phyloP scores from a whole-genome alignment of 2,888 invertebrate species.

The Cenopis cana region DNA sequence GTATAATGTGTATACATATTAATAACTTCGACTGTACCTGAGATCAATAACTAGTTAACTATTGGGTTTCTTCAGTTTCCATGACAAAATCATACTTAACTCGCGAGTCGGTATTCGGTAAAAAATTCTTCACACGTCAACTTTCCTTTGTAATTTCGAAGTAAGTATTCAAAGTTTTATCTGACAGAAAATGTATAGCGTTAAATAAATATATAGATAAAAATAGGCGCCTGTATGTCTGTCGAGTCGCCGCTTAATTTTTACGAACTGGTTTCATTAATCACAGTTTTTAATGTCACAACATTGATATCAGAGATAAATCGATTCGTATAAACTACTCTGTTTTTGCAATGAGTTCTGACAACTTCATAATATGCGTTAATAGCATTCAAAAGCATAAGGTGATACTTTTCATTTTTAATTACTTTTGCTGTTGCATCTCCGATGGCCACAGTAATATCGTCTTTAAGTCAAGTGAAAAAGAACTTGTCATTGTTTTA shows the following conservation, averaged over 20 bases:
- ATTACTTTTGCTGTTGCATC: conserved; percentile 45
- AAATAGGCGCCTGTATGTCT: not conserved
- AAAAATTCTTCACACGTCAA: too few species aligned
- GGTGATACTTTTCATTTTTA: conserved; percentile 18
- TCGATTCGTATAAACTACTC: conserved; percentile 47
- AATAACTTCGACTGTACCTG: too few species aligned
- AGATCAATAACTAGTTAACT: too few species aligned
- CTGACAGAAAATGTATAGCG: too few species aligned
- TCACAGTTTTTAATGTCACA: conserved; percentile 9
- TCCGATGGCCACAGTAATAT: conserved; percentile 50
- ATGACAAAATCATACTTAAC: too few species aligned
- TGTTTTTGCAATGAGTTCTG: conserved; percentile 52
- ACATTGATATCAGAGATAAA: conserved; percentile 26
- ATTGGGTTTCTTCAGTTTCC: too few species aligned
- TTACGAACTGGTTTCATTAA: conserved; percentile 11
- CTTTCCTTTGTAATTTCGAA: too few species aligned
- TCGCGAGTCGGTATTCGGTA: too few species aligned
- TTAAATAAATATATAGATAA: too few species aligned
- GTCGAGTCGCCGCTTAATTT: not conserved
- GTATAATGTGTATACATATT: too few species aligned
- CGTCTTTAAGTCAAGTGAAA: conserved; percentile 54
- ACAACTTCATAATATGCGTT: conserved; percentile 68
- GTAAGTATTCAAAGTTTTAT: too few species aligned
- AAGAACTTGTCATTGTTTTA: conserved; percentile 49
- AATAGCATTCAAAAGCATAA: conserved; percentile 53